A percentile compares a stretch with the other conserved stretches of the same genome.
These are phyloP conservation scores for Phenganax marumi DNA, from an alignment of 92 coral and sea anemone species.

Conservation along the genomic window DNA sequence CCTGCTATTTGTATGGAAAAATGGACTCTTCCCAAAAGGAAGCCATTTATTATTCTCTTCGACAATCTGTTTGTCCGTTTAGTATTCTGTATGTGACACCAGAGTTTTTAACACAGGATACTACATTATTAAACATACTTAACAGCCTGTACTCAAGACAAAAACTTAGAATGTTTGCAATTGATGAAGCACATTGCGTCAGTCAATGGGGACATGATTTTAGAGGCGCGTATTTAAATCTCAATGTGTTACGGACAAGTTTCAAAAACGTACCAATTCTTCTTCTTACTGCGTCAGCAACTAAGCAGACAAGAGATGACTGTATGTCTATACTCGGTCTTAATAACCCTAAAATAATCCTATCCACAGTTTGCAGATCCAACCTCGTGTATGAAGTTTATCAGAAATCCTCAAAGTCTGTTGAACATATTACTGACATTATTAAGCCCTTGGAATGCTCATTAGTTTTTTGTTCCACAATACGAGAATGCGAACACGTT, in stretches of 20 bases:
- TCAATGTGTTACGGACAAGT: constrained; percentile 60
- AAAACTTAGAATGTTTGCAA: constrained; percentile 55
- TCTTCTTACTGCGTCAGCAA: constrained; percentile 88
- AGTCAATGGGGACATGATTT: constrained; percentile 98
- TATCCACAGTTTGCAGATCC: constrained; percentile 10
- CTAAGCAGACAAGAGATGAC: constrained; percentile 36
- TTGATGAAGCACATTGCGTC: constrained; percentile 96
- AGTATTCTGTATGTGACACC: constrained; percentile 41
- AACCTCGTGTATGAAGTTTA: constrained; percentile 24
- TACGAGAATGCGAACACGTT: constrained; percentile 45
- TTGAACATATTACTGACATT: constrained; percentile 9
- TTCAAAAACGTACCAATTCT: constrained; percentile 72
- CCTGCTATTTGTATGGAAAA: constrained; percentile 4
- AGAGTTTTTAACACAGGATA: constrained; percentile 9
- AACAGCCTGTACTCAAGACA: constrained; percentile 3
- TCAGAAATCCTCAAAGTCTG: constrained; percentile 11
- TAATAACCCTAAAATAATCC: not conserved
- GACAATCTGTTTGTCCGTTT: constrained; percentile 5
- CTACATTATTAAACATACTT: not conserved
- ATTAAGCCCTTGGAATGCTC: constrained; percentile 33
- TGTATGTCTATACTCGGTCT: constrained; percentile 2
- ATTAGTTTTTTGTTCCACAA: constrained; percentile 43
- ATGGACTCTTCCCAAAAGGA: constrained; percentile 10
- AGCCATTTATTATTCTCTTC: not conserved
- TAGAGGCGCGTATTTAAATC: constrained; percentile 77